phyloP scores from a whole-genome alignment of 2,888 invertebrate genomes.

The Hartigia nigra region DNA sequence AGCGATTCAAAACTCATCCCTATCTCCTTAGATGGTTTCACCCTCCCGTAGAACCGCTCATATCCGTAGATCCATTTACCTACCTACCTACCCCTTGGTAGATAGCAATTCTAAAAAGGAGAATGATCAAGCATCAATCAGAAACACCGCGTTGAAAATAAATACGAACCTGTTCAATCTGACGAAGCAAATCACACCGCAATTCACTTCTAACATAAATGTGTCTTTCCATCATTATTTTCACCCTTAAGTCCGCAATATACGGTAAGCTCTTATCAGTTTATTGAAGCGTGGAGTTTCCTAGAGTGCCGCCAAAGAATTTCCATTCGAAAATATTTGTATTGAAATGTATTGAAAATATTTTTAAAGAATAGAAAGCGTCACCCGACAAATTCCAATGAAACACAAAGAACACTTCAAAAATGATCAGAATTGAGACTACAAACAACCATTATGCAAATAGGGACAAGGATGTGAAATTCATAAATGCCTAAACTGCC shows the following conservation, averaged over 20 bases:
- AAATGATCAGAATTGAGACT: not conserved
- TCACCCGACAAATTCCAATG: not conserved
- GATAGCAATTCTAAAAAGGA: not conserved
- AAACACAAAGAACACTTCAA: not conserved
- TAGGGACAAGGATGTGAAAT: not conserved
- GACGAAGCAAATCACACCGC: not conserved
- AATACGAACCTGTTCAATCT: not conserved
- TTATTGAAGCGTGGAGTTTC: not conserved
- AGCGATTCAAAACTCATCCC: constrained; percentile 1
- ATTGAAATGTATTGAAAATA: too few species aligned
- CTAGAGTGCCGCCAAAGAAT: not conserved
- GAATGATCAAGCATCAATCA: not conserved
- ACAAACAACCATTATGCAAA: not conserved
- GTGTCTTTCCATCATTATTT: not conserved
- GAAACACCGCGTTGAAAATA: constrained; percentile 2
- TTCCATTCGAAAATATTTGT: too few species aligned
- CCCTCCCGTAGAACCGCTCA: not conserved
- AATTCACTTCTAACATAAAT: not conserved
- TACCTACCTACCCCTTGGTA: not conserved
- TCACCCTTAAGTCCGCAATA: not conserved
- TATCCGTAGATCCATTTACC: not conserved
- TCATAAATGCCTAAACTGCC: not conserved
- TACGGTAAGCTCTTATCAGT: not conserved
- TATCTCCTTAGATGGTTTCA: not conserved
- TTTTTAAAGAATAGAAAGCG: not conserved